These are phyloP conservation scores for Chironex yamaguchii DNA, from an alignment of 30 jellyfish, hydroid and myxozoan genomes.

Conservation along the genomic window DNA sequence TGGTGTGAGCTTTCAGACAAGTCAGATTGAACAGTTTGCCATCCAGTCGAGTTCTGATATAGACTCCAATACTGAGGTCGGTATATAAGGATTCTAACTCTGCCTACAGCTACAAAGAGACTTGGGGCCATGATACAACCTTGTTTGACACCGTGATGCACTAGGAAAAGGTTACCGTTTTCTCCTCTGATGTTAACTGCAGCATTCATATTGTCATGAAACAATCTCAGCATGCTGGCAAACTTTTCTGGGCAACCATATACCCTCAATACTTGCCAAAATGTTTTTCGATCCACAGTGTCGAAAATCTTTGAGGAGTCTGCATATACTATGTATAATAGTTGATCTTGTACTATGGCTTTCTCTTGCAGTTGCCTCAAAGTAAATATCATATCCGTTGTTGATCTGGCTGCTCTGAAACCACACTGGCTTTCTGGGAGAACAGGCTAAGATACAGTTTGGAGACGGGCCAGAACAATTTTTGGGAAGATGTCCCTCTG, in stretches of 20 bases:
- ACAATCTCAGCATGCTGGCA: neutral
- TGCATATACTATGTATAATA: neutral
- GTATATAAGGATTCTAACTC: neutral
- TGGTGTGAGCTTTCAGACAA: neutral
- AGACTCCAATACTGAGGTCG: neutral
- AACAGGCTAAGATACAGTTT: too few species aligned
- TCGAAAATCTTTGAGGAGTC: slow-evolving; percentile 19
- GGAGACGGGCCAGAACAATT: slow-evolving; percentile 1
- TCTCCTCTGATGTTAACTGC: neutral
- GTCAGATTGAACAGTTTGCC: slow-evolving; percentile 13
- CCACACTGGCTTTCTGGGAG: slow-evolving; percentile 50
- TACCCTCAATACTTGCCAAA: neutral
- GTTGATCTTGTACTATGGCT: neutral
- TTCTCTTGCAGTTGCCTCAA: slow-evolving; percentile 27
- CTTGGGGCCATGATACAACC: slow-evolving; percentile 12
- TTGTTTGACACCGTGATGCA: neutral
- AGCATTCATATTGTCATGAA: neutral
- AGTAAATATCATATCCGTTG: slow-evolving; percentile 16
- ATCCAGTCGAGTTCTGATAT: neutral
- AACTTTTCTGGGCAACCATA: neutral
- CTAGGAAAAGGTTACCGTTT: neutral
- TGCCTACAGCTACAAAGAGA: neutral
- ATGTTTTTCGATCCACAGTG: neutral
- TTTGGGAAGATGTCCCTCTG: slow-evolving; percentile 7
- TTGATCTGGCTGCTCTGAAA: neutral